Conservation (phyloP, 2,888 invertebrate genomes). For the Phorcus lineatus region DNA sequence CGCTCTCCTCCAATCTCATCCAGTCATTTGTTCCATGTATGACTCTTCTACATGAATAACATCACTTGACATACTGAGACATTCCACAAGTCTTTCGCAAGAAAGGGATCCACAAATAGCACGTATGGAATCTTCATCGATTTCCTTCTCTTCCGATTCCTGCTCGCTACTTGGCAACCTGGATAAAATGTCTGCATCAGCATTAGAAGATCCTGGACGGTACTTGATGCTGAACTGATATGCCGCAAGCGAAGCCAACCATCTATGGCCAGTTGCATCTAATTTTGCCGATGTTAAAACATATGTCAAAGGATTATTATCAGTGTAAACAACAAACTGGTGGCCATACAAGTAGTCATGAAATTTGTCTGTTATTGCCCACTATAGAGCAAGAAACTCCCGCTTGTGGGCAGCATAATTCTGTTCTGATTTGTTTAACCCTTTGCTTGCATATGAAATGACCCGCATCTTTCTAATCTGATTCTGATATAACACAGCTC, state of each 20-base stretch:
- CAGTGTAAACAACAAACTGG: conserved; percentile 38
- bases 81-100: conserved; percentile 6
- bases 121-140: conserved; percentile 19
- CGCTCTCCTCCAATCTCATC: too few relatives aligned
- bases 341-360: conserved; percentile 28
- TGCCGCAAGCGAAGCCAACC: background rate
- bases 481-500: conserved; percentile 40
- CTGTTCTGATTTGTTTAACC: conserved; percentile 32
- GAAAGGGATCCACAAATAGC: background rate
- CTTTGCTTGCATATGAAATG: conserved; percentile 36
- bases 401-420: conserved; percentile 41
- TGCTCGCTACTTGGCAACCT: conserved; percentile 25
- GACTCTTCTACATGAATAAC: background rate
- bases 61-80: background rate
- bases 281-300: background rate
- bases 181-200: conserved; percentile 49
- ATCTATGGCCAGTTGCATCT: background rate
- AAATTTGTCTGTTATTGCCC: conserved; percentile 43
- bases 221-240: conserved; percentile 35
- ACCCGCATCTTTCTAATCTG: conserved; percentile 29
- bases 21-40: background rate
- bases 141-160: background rate
- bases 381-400: conserved; percentile 41
- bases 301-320: conserved; percentile 12
- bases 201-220: too few relatives aligned